Evolutionary conservation across 2,113 vertebrate genomes (phyloP), one percentile per base, ranked within the genome.

Genomic region (Cebidichthys violaceus): DNA sequence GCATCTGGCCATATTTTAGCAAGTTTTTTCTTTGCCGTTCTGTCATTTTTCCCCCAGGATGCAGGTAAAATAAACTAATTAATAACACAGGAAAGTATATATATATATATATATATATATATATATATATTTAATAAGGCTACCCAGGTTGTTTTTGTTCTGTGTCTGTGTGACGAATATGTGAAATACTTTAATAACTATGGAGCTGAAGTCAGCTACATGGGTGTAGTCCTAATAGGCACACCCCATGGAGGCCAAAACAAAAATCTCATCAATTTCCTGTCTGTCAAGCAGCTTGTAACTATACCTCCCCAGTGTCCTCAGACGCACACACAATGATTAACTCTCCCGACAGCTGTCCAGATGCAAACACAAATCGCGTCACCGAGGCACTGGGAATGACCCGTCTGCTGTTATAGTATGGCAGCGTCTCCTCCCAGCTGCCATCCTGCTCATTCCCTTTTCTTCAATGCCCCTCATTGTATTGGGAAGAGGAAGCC

Each of bases 401-500:
- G 85, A 84, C 80, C 86, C 76, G 7, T 50, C 71, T 75, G 81
- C 88, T 86, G 75, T 76, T 17, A 29, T 39, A 88, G 77, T 47
- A 35, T 65, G 75, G 81, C 88, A 88, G 81, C 82, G 9, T 84
- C 86, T 86, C 86, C 85, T 86, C 75, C 85, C 88, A 82, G 83
- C 82, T 81, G 86, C 79, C 84, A 70, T 57, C 55, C 85, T 68
- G 67, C 86, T 86, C 81, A 45, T 78, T 88, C 81, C 73, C 77
- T 71, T 88, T 45, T 66, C 70, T 78, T 92, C 90, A 93, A 91
- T 91, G 88, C 68, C 52, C 79, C 68, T 87, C 91, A 90, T 94
- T 93, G 90, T 92, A 54, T 80, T 59, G 33, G 52, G 69, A 93
- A 89, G 89, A 94, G 90, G 89, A 94, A 82, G 87, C 77, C 87